These are phyloP conservation scores for Chymomyza amoena DNA, from an alignment of 2,888 invertebrate genomes.

Conservation along the genomic window DNA sequence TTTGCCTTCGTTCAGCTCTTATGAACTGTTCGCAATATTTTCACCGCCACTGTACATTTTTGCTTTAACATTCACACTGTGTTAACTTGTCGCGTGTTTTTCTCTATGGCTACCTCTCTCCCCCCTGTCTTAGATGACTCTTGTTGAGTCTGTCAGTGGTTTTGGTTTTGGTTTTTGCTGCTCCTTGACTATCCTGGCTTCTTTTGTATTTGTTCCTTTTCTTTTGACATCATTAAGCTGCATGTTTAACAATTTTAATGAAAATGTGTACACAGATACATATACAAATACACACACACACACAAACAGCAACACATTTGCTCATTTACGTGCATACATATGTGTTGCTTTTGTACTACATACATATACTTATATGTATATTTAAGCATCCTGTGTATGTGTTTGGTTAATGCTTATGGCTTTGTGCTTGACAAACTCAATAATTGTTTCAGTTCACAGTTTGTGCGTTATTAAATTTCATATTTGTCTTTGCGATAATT, in stretches of 20 bases:
- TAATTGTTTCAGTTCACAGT: constrained; percentile 46
- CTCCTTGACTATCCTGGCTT: neutral
- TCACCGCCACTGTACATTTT: neutral
- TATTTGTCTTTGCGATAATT: neutral
- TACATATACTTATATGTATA: neutral
- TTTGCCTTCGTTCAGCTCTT: no score
- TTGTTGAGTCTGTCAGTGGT: neutral
- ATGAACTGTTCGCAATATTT: no score
- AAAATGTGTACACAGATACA: constrained; percentile 39
- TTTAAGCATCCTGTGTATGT: neutral
- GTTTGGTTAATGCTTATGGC: constrained; percentile 23
- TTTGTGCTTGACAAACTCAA: constrained; percentile 51
- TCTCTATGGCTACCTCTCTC: neutral
- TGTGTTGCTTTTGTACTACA: neutral
- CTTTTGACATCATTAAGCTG: constrained; percentile 40
- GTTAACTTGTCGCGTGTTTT: neutral
- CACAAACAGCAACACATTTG: neutral
- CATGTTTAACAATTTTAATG: constrained; percentile 47
- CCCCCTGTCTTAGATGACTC: neutral
- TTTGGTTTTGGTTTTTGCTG: neutral
- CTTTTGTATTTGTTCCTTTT: constrained; percentile 6
- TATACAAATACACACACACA: constrained; percentile 10
- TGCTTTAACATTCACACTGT: constrained; percentile 34
- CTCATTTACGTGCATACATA: neutral
- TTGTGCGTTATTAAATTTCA: neutral